Conservation (phyloP, 2,888 invertebrate genomes). For the Metalampra italica region DNA sequence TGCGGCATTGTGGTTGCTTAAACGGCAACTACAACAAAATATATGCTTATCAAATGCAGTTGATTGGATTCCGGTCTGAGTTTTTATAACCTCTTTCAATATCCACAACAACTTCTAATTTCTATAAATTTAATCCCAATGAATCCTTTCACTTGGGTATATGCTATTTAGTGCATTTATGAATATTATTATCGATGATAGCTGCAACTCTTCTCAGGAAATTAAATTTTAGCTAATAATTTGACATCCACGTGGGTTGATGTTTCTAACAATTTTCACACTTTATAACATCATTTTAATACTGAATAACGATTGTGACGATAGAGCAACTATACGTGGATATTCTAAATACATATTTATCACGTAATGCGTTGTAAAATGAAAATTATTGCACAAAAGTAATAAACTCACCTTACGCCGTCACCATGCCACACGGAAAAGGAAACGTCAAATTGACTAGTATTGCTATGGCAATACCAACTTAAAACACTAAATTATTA, state of each 20-base stretch:
- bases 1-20: conserved; percentile 91
- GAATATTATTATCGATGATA: too few relatives aligned
- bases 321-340: conserved; percentile 20
- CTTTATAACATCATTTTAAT: conserved; percentile 11
- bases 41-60: conserved; percentile 41
- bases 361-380: conserved; percentile 27
- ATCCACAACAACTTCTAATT: not conserved
- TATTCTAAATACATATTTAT: conserved; percentile 12
- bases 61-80: conserved; percentile 6
- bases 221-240: not conserved
- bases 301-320: conserved; percentile 6
- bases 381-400: conserved; percentile 37
- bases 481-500: not conserved
- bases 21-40: conserved; percentile 77
- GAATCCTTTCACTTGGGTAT: not conserved
- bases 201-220: conserved; percentile 9
- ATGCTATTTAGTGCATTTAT: too few relatives aligned
- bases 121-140: not conserved
- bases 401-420: conserved; percentile 69
- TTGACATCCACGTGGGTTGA: conserved; percentile 19
- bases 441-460: conserved; percentile 33
- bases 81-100: conserved; percentile 35
- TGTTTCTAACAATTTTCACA: conserved; percentile 3
- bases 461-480: not conserved
- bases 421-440: conserved; percentile 76